These are phyloP conservation scores for Pammene fasciana DNA, from an alignment of 2,888 invertebrate genomes.

Conservation along the genomic window DNA sequence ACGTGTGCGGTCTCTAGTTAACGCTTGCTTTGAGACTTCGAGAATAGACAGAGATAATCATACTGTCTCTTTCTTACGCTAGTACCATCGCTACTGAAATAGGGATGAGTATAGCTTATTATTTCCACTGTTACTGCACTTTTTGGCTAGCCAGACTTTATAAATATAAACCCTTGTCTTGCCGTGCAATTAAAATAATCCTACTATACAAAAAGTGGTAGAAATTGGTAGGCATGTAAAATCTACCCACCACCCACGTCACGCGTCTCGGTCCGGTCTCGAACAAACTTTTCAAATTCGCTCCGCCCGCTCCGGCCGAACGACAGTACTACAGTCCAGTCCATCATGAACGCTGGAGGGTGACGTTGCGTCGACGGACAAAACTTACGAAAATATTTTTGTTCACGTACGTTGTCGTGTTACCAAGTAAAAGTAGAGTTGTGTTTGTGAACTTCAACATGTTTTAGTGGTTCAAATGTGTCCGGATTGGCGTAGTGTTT, in stretches of 20 bases:
- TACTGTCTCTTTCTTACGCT: too few relatives aligned
- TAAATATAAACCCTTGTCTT: too few relatives aligned
- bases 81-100: too few relatives aligned
- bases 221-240: slow-evolving; percentile 9
- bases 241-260: slow-evolving; percentile 35
- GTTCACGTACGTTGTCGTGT: slow-evolving; percentile 58
- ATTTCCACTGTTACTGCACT: too few relatives aligned
- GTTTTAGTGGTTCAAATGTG: slow-evolving; percentile 54
- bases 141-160: too few relatives aligned
- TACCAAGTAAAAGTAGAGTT: slow-evolving; percentile 50
- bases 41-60: too few relatives aligned
- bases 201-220: background rate
- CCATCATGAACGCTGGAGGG: slow-evolving; percentile 51
- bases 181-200: too few relatives aligned
- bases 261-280: slow-evolving; percentile 8
- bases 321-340: slow-evolving; percentile 25
- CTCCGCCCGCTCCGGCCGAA: too few relatives aligned
- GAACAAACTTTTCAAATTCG: slow-evolving; percentile 27
- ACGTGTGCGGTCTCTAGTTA: too few relatives aligned
- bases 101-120: too few relatives aligned
- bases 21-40: too few relatives aligned
- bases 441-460: slow-evolving; percentile 52
- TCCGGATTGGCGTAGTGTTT: slow-evolving; percentile 53
- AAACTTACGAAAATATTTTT: slow-evolving; percentile 61
- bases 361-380: slow-evolving; percentile 59